These are phyloP conservation scores for Drosophila elegans DNA, from an alignment of 1,140 invertebrate genomes.

Conservation along the genomic window DNA sequence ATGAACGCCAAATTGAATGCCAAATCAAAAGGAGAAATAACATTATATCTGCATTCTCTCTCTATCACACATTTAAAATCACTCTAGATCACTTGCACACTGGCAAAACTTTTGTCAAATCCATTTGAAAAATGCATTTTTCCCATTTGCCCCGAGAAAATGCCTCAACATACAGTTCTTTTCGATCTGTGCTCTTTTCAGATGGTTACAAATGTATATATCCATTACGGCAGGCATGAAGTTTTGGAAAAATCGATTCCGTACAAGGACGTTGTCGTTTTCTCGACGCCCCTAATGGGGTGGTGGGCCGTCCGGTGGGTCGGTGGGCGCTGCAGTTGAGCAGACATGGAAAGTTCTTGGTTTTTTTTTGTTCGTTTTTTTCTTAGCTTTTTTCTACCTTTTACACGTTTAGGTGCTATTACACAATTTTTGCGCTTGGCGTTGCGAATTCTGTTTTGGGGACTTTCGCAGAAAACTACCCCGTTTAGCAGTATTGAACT, in stretches of 20 bases:
- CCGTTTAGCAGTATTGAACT: conserved; percentile 64
- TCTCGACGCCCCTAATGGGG: conserved; percentile 22
- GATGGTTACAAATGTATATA: conserved; percentile 52
- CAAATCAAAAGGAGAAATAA: conserved; percentile 49
- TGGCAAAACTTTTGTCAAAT: conserved; percentile 19
- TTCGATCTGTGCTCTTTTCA: conserved; percentile 12
- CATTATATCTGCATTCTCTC: conserved; percentile 28
- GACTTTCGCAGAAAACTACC: conserved; percentile 76
- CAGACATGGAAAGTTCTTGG: conserved; percentile 37
- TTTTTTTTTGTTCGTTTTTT: conserved; percentile 17
- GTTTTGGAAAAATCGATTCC: conserved; percentile 84
- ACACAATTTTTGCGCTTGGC: conserved; percentile 76
- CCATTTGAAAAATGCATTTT: conserved; percentile 33
- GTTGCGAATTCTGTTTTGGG: conserved; percentile 66
- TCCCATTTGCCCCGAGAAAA: conserved; percentile 10
- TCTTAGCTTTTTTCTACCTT: conserved; percentile 65
- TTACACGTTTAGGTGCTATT: conserved; percentile 73
- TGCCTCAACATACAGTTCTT: conserved; percentile 26
- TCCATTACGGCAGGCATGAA: conserved; percentile 75
- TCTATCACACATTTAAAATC: conserved; percentile 10
- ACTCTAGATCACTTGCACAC: conserved; percentile 16
- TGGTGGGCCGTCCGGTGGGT: conserved; percentile 23
- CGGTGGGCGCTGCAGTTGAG: conserved; percentile 53
- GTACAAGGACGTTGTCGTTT: conserved; percentile 80
- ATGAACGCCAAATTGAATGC: conserved; percentile 40